These are phyloP conservation scores for Dendropsophus ebraccatus DNA, from an alignment of 2,113 vertebrate genomes.

Conservation along the genomic window DNA sequence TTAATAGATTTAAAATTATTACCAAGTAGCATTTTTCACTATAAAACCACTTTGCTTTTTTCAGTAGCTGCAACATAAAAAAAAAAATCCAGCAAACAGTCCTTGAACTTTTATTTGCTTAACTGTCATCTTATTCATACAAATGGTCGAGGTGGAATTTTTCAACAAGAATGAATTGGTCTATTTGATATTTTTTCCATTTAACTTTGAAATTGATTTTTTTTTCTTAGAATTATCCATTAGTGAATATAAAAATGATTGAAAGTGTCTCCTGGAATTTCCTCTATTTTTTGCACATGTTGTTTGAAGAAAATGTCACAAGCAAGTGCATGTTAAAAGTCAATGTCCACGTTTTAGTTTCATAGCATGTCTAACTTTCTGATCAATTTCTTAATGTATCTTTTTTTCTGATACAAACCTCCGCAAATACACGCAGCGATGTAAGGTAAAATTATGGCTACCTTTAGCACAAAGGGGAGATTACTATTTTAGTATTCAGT, in stretches of 20 bases:
- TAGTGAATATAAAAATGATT: neutral
- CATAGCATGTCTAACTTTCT: too few species aligned
- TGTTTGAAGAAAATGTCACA: too few species aligned
- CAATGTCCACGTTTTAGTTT: too few species aligned
- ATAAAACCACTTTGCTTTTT: conserved; percentile 20
- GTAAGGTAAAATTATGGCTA: too few species aligned
- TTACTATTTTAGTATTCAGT: too few species aligned
- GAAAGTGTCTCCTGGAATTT: neutral
- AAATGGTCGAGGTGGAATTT: neutral
- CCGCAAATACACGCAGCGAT: too few species aligned
- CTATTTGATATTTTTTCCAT: neutral
- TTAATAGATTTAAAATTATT: neutral
- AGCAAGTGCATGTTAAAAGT: too few species aligned
- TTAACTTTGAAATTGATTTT: neutral
- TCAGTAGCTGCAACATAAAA: neutral
- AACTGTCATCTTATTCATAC: neutral
- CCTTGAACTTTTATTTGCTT: conserved; percentile 39
- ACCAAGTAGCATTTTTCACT: conserved; percentile 8
- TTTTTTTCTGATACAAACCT: too few species aligned
- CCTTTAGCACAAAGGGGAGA: too few species aligned
- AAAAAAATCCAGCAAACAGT: neutral
- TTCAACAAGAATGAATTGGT: conserved; percentile 17
- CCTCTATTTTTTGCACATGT: too few species aligned
- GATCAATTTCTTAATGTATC: too few species aligned
- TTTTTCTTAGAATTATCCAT: neutral